phyloP scores from a whole-genome alignment of 37 sponge, comb jelly and placozoan species.

The Haliclona indistincta region DNA sequence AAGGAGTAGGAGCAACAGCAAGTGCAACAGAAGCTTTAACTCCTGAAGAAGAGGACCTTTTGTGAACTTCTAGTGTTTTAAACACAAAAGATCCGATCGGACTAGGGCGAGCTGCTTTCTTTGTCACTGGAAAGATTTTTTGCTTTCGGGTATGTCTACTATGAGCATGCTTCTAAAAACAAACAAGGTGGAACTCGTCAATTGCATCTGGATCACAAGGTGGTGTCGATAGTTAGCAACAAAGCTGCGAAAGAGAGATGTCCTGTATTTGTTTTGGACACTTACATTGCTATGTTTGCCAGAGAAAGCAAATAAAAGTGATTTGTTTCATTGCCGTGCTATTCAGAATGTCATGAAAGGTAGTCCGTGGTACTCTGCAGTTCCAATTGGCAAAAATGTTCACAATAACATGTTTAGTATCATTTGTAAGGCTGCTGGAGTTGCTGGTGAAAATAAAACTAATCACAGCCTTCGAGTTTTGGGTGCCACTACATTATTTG shows the following conservation, averaged over 20 bases:
- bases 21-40: neutral
- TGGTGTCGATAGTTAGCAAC: neutral
- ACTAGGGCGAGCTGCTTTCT: neutral
- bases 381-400: neutral
- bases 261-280: neutral
- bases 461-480: neutral
- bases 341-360: neutral
- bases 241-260: neutral
- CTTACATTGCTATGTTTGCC: neutral
- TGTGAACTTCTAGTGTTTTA: neutral
- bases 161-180: neutral
- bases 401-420: neutral
- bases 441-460: neutral
- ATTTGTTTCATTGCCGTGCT: neutral
- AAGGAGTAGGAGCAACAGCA: neutral
- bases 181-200: neutral
- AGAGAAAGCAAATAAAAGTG: neutral
- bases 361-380: neutral
- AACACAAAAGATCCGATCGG: neutral
- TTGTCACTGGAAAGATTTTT: neutral
- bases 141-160: neutral
- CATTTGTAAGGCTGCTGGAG: neutral
- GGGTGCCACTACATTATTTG: neutral
- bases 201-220: neutral
- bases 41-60: neutral